Evolutionary conservation across 2,113 vertebrate genomes (phyloP).

Genomic region (Gambusia holbrooki): DNA sequence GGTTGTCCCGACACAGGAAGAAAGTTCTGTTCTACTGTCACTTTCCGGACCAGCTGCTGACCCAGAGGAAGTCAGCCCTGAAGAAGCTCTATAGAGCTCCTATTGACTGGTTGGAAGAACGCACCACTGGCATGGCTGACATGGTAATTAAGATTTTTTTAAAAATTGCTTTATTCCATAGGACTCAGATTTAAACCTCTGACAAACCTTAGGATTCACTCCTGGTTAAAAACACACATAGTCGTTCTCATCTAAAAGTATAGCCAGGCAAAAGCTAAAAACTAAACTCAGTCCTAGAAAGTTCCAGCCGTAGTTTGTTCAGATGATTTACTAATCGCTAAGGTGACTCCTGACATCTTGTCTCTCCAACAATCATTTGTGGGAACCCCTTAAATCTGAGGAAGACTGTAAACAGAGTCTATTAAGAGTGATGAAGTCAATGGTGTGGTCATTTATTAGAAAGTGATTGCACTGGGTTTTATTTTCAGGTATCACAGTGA

Average conservation of each 20-base stretch:
- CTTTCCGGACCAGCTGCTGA: constrained; percentile 94
- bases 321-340: background rate
- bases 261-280: background rate
- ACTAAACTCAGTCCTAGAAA: background rate
- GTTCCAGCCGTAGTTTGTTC: background rate
- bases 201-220: background rate
- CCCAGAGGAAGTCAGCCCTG: constrained; percentile 84
- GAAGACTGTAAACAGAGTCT: background rate
- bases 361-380: background rate
- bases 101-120: constrained; percentile 92
- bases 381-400: background rate
- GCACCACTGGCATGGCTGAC: constrained; percentile 96
- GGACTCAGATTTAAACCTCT: no score
- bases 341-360: background rate
- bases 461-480: background rate
- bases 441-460: background rate
- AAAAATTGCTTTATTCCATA: background rate
- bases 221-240: background rate
- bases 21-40: constrained; percentile 98
- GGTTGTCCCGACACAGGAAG: constrained; percentile 87
- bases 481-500: background rate
- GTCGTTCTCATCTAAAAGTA: background rate
- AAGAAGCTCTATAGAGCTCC: constrained; percentile 90
- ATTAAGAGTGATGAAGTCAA: no score
- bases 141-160: constrained; percentile 62